A percentile compares a stretch with the other conserved stretches of the same genome.
phyloP scores from a whole-genome alignment of 2,113 vertebrate genomes.

The Craseonycteris thonglongyai region DNA sequence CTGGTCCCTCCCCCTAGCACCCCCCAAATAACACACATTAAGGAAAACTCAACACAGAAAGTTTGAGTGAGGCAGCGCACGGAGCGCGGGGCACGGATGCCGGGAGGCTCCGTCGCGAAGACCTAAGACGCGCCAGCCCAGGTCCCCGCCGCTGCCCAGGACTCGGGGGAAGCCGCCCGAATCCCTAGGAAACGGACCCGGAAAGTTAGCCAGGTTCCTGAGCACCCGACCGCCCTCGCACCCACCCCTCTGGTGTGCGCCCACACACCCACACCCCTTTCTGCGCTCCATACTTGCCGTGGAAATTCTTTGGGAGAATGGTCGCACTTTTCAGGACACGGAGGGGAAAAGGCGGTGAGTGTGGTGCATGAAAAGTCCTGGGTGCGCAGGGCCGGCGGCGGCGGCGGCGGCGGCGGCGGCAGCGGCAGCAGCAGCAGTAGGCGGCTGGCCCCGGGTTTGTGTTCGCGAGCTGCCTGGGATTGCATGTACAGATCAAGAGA shows the following conservation, averaged over 20 bases:
- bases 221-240: constrained; percentile 18
- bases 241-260: constrained; percentile 28
- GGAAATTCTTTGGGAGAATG: constrained; percentile 78
- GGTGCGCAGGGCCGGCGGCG: constrained; percentile 82
- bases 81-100: constrained; percentile 37
- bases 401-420: constrained; percentile 70
- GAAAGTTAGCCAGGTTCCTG: constrained; percentile 68
- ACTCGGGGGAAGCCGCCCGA: not conserved
- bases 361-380: constrained; percentile 83
- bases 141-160: constrained; percentile 36
- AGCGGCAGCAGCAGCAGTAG: constrained; percentile 60
- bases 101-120: not conserved
- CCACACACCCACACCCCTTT: constrained; percentile 34
- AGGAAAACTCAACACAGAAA: constrained; percentile 72
- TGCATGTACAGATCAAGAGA: constrained; percentile 83
- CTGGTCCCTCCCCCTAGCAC: constrained; percentile 66
- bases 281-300: constrained; percentile 82
- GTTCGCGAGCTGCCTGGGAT: constrained; percentile 85
- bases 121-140: constrained; percentile 17
- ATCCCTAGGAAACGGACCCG: constrained; percentile 38
- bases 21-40: constrained; percentile 70
- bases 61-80: constrained; percentile 63
- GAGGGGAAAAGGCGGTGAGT: constrained; percentile 62
- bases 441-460: constrained; percentile 83
- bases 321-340: constrained; percentile 63